These are phyloP conservation scores for Oscheius sp. DNA, from an alignment of 2,888 invertebrate species.

Conservation along the genomic window DNA sequence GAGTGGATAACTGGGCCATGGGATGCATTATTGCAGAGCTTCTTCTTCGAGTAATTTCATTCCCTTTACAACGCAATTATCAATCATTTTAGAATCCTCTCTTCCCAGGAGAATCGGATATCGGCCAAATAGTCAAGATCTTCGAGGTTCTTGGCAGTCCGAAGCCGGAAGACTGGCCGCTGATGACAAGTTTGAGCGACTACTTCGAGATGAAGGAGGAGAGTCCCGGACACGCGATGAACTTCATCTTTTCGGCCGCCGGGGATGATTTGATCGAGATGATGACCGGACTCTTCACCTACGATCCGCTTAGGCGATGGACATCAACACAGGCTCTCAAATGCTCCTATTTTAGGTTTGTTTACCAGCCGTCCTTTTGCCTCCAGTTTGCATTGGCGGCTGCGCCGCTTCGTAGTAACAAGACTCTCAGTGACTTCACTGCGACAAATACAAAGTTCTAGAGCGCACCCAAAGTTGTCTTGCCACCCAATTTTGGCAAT, in stretches of 20 bases:
- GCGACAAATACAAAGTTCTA: too few relatives aligned
- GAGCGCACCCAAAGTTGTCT: too few relatives aligned
- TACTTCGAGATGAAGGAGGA: slow-evolving; percentile 88
- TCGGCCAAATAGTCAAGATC: slow-evolving; percentile 94
- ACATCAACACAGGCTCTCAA: slow-evolving; percentile 64
- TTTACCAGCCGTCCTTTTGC: background rate
- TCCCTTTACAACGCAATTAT: background rate
- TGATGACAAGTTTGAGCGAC: slow-evolving; percentile 81
- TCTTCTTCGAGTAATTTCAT: slow-evolving; percentile 74
- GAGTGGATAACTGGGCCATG: slow-evolving; percentile 98
- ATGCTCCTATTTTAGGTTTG: slow-evolving; percentile 63
- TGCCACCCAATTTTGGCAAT: too few relatives aligned
- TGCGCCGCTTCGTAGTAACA: too few relatives aligned
- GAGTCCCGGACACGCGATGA: slow-evolving; percentile 8
- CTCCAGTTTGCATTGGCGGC: too few relatives aligned
- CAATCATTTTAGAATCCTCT: slow-evolving; percentile 82
- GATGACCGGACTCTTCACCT: slow-evolving; percentile 75
- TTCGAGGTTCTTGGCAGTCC: slow-evolving; percentile 95
- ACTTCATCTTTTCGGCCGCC: slow-evolving; percentile 79
- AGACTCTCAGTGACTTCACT: too few relatives aligned
- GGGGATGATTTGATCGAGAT: slow-evolving; percentile 88
- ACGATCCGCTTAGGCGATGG: slow-evolving; percentile 66
- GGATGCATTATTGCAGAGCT: slow-evolving; percentile 97
- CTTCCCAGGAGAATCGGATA: slow-evolving; percentile 93
- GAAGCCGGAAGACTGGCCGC: slow-evolving; percentile 90